Evolutionary conservation across 2,888 invertebrate species (phyloP).

Genomic region (Latheticus oryzae): DNA sequence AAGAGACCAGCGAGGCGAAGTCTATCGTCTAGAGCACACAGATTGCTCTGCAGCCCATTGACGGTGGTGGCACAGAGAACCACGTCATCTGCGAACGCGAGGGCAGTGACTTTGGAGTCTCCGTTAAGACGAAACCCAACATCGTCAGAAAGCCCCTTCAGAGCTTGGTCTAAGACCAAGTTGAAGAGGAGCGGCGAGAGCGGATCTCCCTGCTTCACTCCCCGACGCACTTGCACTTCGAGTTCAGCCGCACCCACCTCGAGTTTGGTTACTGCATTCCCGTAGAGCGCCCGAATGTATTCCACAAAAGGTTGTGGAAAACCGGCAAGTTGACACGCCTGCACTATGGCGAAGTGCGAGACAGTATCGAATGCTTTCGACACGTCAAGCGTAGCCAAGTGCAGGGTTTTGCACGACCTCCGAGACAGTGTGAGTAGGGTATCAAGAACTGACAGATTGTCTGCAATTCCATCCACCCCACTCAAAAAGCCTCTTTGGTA

Average conservation of each 20-base stretch:
- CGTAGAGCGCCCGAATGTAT: not conserved
- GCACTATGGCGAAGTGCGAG: not conserved
- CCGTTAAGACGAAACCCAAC: slow-evolving; percentile 6
- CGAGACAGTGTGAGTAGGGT: not conserved
- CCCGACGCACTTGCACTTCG: not conserved
- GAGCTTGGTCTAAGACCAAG: slow-evolving; percentile 12
- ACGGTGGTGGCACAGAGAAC: slow-evolving; percentile 6
- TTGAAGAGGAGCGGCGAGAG: slow-evolving; percentile 8
- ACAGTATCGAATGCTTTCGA: slow-evolving; percentile 2
- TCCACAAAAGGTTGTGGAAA: slow-evolving; percentile 1
- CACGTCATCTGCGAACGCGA: slow-evolving; percentile 1
- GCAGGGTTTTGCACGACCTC: not conserved
- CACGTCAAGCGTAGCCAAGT: not conserved
- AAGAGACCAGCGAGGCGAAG: not conserved
- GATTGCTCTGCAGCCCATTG: slow-evolving; percentile 7
- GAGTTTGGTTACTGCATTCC: not conserved
- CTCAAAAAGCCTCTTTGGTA: slow-evolving; percentile 1
- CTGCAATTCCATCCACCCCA: slow-evolving; percentile 3
- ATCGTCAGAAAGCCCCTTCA: slow-evolving; percentile 4
- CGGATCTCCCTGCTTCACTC: slow-evolving; percentile 8
- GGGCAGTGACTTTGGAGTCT: not conserved
- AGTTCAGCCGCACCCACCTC: not conserved
- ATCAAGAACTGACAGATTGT: not conserved
- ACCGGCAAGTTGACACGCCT: not conserved
- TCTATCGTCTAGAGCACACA: not conserved